These are phyloP conservation scores for Triplophysa rosa DNA, from an alignment of 2,113 vertebrate species.

Conservation along the genomic window DNA sequence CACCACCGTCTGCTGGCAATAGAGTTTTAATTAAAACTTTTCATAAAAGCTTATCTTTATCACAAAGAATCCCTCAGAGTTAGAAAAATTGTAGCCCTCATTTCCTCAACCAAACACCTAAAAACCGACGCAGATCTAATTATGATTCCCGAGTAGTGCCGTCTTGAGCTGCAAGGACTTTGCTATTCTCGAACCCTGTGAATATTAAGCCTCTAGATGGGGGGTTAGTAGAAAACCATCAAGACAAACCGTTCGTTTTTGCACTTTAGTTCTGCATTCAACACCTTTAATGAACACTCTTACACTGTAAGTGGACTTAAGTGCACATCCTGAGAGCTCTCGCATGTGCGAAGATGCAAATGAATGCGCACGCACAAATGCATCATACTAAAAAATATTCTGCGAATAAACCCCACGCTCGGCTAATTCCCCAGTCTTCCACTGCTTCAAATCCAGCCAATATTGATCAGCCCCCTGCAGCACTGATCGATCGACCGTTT, in stretches of 20 bases:
- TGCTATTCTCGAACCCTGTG: neutral
- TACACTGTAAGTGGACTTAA: neutral
- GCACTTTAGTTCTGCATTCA: constrained; percentile 1
- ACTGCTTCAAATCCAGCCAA: constrained; percentile 52
- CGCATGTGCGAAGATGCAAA: neutral
- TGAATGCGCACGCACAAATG: constrained; percentile 1
- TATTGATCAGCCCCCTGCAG: constrained; percentile 52
- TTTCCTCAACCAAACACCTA: constrained; percentile 41
- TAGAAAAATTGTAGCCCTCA: constrained; percentile 36
- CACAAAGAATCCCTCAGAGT: constrained; percentile 23
- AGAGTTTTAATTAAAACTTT: constrained; percentile 61
- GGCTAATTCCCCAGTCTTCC: constrained; percentile 50
- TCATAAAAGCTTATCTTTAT: constrained; percentile 54
- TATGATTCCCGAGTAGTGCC: constrained; percentile 39
- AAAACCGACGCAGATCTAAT: constrained; percentile 44
- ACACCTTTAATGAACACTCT: constrained; percentile 26
- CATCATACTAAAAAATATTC: constrained; percentile 6
- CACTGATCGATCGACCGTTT: constrained; percentile 50
- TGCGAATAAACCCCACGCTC: constrained; percentile 25
- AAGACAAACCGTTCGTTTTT: constrained; percentile 23
- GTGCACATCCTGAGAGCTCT: neutral
- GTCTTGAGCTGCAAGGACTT: constrained; percentile 18
- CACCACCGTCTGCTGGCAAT: constrained; percentile 28
- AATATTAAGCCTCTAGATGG: constrained; percentile 11
- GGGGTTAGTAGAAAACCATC: neutral